Base-by-base conservation (phyloP, 2,888 invertebrate species). In the Uloborus plumipes region DNA sequence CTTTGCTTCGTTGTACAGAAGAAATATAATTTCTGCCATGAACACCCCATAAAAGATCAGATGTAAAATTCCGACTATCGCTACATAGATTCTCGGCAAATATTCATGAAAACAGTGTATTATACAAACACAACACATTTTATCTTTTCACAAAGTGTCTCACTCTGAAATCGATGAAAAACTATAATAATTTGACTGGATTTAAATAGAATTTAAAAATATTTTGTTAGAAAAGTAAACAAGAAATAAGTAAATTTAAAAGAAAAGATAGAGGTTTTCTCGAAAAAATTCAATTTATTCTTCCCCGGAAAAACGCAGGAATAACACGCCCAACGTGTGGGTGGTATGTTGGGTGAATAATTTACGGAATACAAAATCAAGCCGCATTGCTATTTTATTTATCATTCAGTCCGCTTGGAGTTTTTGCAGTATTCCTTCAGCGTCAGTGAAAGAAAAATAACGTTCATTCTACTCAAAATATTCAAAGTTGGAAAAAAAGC, bases 361-460 rank as follows among this genome's bases (percentile, higher is more conserved):
- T 73, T 73, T 53, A 53, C 62, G 53, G 39, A 64, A 72, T 50
- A 61, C 51, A 73, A 73, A 73, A 73, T 62, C 53, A 18, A 26
- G 15, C 26, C 9, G 31, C 20, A 51, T 11, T 18, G 49, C 53
- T 39, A 64, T 53, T 64, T 73, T 58, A 51, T 73, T 62, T 53
- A n/a, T 47, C 62, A 39, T 53, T 31, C 31, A 51, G 22, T 20
- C 31, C 26, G 7, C 20, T 39, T 31, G 13, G 39, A 47, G 39
- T 50, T 39, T 31, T 18, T 50, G 18, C 49, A 14, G n/a, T 18
- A n/a, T 51, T 61, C n/a, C 18, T 14, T 73, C 31, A 14, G 18
- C 53, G 15, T n/a, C 39, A 64, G 64, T 53, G 51, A n/a, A 53
- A 73, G 53, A n/a, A 64, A 20, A 64, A 53, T 47, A 31, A 26